Base-by-base conservation (phyloP, 2,888 invertebrate species). In the Elaeidobius kamerunicus region DNA sequence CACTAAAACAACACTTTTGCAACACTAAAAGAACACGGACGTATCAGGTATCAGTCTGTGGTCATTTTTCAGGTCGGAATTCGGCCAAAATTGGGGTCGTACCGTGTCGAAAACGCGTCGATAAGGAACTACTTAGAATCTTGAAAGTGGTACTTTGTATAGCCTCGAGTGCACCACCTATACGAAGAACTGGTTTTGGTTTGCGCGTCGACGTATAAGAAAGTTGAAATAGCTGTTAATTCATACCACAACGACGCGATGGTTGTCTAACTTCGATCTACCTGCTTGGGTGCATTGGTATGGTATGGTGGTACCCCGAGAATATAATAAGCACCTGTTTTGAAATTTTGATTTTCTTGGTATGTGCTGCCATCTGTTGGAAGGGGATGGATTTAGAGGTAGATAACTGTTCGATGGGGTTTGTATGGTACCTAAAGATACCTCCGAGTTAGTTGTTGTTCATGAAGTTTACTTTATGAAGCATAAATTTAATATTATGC, bases 121-220 rank as follows among this genome's bases (percentile, higher is more conserved):
- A 44, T 46, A 47, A 55, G 51, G 51, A 54, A 54, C 54, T 54
- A 49, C 48, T 55, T 42, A 14, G 17, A 23, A 42, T 19, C 45
- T 23, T 41, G 49, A 52, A 56, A 52, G 56, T 56, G 52, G 56
- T 56, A 56, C 56, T 56, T 43, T 36, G 48, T n/a, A 52, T 56
- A 44, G 52, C 52, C 52, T 52, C 52, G 47, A 51, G 55, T 52
- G 35, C 51, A 49, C n/a, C n/a, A n/a, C n/a, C n/a, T n/a, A n/a
- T n/a, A n/a, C n/a, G 44, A 44, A 52, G 54, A 57, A 57, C 57
- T 55, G 57, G 57, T 57, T 57, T 57, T 55, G 32, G 18, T 42
- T 39, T n/a, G n/a, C n/a, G n/a, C n/a, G n/a, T n/a, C n/a, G n/a
- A 43, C 39, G 52, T 39, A 43, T 32, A 52, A 57, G 52, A 52